phyloP scores from a whole-genome alignment of 2,888 invertebrate species.

The Lottia gigantea region DNA sequence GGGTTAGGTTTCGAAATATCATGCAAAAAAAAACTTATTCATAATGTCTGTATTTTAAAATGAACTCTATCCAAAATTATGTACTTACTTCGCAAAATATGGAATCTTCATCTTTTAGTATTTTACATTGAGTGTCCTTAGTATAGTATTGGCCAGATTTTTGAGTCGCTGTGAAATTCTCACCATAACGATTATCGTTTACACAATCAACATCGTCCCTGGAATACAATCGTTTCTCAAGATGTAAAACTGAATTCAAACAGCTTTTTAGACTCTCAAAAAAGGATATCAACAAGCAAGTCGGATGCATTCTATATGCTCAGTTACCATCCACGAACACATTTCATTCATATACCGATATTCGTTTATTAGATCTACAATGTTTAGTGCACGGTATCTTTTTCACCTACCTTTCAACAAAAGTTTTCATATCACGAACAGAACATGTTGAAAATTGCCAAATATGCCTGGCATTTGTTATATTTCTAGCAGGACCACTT shows the following conservation, averaged over 20 bases:
- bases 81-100: background rate
- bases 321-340: too few relatives aligned
- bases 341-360: too few relatives aligned
- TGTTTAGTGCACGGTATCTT: too few relatives aligned
- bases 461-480: background rate
- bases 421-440: background rate
- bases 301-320: too few relatives aligned
- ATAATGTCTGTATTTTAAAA: too few relatives aligned
- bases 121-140: background rate
- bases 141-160: background rate
- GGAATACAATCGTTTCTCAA: background rate
- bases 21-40: too few relatives aligned
- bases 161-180: background rate
- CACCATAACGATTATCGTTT: background rate
- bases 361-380: too few relatives aligned
- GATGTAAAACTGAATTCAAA: too few relatives aligned
- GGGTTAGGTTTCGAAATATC: too few relatives aligned
- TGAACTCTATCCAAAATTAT: too few relatives aligned
- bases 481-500: background rate
- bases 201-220: background rate
- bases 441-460: slow-evolving; percentile 5
- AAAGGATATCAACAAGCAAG: too few relatives aligned
- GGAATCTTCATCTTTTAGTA: background rate
- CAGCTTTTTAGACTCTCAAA: too few relatives aligned
- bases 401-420: background rate